Percentiles rank a stretch among this genome's conserved stretches.
Conservation (phyloP, 2,113 vertebrate species). For the Apodemus sylvaticus region DNA sequence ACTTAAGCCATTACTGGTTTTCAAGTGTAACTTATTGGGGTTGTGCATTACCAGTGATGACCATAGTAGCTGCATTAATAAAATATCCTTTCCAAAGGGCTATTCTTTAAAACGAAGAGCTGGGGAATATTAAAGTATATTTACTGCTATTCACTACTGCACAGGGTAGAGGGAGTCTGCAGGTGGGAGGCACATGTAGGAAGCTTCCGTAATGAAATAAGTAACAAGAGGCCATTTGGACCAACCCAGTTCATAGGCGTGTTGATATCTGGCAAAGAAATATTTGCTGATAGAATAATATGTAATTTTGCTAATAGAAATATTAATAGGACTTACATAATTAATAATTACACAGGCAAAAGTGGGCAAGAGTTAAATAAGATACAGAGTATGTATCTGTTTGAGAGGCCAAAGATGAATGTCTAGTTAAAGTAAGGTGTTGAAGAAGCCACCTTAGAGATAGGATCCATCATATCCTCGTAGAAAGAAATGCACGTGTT, state of each 20-base stretch:
- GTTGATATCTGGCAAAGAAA: not conserved
- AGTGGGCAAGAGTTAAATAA: accelerated
- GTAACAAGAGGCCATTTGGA: not conserved
- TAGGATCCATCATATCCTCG: not conserved
- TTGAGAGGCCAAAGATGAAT: not conserved
- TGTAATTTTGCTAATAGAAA: not conserved
- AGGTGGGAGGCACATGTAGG: accelerated
- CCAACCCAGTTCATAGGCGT: not conserved
- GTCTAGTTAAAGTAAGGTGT: not conserved
- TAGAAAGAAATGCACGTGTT: not conserved
- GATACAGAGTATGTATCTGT: not conserved
- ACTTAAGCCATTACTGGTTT: not conserved
- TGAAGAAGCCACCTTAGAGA: not conserved
- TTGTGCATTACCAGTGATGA: not conserved
- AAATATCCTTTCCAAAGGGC: not conserved
- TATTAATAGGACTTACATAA: not conserved
- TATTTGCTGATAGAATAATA: not conserved
- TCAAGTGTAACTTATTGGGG: not conserved
- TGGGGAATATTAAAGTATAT: not conserved
- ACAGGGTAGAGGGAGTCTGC: not conserved
- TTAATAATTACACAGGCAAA: not conserved
- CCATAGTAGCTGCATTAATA: not conserved
- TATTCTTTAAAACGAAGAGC: not conserved
- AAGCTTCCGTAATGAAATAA: not conserved
- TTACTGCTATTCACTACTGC: not conserved